These are phyloP conservation scores for Chionodraco myersi DNA, from an alignment of 2,113 vertebrate genomes.

Conservation along the genomic window DNA sequence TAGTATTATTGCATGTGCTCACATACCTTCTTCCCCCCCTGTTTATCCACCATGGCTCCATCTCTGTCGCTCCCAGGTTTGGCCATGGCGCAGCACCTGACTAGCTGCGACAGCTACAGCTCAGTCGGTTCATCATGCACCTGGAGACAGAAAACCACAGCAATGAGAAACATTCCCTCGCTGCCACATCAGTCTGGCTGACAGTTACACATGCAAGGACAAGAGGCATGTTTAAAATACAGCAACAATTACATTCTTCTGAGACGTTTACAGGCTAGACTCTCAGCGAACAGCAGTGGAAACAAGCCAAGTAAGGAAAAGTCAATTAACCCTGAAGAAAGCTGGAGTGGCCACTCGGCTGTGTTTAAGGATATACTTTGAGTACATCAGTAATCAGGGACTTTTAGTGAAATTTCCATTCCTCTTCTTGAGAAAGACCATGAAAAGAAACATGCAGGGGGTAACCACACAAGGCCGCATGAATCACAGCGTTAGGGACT, in stretches of 20 bases:
- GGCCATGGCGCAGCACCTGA: slow-evolving; percentile 95
- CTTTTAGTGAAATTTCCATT: slow-evolving; percentile 69
- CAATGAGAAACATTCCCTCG: slow-evolving; percentile 19
- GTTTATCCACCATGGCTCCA: slow-evolving; percentile 98
- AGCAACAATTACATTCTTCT: slow-evolving; percentile 20
- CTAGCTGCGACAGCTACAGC: slow-evolving; percentile 88
- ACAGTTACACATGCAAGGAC: neutral
- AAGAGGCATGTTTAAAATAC: slow-evolving; percentile 25
- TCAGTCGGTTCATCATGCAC: slow-evolving; percentile 91
- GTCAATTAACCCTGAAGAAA: slow-evolving; percentile 18
- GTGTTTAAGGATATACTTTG: slow-evolving; percentile 24
- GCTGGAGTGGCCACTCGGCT: slow-evolving; percentile 18
- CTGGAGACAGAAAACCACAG: slow-evolving; percentile 77
- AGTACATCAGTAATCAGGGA: slow-evolving; percentile 50
- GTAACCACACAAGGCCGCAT: slow-evolving; percentile 36
- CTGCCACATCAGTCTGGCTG: neutral
- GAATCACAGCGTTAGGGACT: slow-evolving; percentile 68
- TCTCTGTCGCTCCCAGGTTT: slow-evolving; percentile 96
- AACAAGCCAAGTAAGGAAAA: slow-evolving; percentile 13
- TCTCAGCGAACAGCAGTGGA: slow-evolving; percentile 27
- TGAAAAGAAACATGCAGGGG: slow-evolving; percentile 41
- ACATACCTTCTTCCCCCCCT: slow-evolving; percentile 94
- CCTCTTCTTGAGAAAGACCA: slow-evolving; percentile 10
- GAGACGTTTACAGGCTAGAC: slow-evolving; percentile 1
- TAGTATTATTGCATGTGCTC: neutral